These are phyloP conservation scores for Daubentonia madagascariensis DNA, from an alignment of 2,113 vertebrate genomes.

Conservation along the genomic window DNA sequence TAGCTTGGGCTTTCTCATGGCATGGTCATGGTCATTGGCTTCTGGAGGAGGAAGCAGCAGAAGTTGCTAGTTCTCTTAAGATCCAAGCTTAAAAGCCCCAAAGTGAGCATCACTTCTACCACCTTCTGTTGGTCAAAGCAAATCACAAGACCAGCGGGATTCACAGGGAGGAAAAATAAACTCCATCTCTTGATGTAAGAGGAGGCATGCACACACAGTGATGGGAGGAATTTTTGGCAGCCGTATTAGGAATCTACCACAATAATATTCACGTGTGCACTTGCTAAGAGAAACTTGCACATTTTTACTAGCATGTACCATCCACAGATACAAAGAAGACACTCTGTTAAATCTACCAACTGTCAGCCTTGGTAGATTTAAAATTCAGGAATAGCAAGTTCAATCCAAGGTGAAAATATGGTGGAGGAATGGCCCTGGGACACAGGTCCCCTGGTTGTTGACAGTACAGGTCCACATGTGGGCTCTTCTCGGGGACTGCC, in stretches of 20 bases:
- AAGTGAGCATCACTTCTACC: not conserved
- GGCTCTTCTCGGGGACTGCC: not conserved
- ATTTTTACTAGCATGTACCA: not conserved
- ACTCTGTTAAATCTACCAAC: not conserved
- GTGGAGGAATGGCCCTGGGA: not conserved
- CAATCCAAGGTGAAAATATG: not conserved
- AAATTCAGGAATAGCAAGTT: not conserved
- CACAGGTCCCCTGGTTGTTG: not conserved
- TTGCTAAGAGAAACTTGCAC: not conserved
- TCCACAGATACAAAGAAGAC: not conserved
- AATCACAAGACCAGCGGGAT: not conserved
- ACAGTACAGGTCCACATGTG: not conserved
- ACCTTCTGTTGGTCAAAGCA: not conserved
- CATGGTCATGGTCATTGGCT: not conserved
- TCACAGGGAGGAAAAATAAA: not conserved
- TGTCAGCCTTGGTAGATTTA: not conserved
- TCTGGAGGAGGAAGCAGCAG: not conserved
- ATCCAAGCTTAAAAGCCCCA: not conserved
- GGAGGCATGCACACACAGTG: fast-evolving
- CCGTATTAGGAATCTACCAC: not conserved
- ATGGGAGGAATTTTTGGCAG: not conserved
- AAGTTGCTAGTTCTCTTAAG: not conserved
- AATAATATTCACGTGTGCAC: not conserved
- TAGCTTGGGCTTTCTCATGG: not conserved
- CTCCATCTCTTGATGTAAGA: not conserved